Conservation (phyloP, 2,888 invertebrate genomes). For the Branchinecta sandiegonensis region DNA sequence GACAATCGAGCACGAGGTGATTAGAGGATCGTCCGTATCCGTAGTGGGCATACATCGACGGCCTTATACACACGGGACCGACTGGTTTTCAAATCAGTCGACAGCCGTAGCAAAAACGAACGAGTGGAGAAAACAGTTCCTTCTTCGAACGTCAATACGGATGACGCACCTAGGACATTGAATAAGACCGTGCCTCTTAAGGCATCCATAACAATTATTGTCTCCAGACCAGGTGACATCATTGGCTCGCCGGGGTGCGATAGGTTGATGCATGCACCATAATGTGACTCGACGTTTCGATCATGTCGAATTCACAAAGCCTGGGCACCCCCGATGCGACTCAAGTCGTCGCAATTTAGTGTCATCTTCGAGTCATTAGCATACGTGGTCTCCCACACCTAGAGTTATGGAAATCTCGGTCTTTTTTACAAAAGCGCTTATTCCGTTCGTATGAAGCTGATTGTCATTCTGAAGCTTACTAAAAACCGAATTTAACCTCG, state of each 20-base stretch:
- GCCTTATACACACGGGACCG: too few species aligned
- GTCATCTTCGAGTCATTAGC: slow-evolving; percentile 13
- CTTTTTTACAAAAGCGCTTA: background rate
- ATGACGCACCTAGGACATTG: too few species aligned
- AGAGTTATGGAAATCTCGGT: slow-evolving; percentile 11
- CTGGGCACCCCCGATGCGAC: slow-evolving; percentile 9
- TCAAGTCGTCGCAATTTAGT: slow-evolving; percentile 14
- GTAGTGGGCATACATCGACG: too few species aligned
- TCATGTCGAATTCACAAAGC: slow-evolving; percentile 16
- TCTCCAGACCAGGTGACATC: slow-evolving; percentile 10
- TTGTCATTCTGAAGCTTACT: slow-evolving; percentile 16
- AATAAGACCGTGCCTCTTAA: too few species aligned
- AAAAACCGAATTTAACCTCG: slow-evolving; percentile 15
- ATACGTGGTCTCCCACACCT: slow-evolving; percentile 13
- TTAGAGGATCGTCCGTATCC: too few species aligned
- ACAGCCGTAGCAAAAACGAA: too few species aligned
- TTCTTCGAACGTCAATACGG: too few species aligned
- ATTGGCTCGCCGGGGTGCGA: slow-evolving; percentile 5
- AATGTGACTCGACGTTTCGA: background rate
- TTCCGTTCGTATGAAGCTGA: slow-evolving; percentile 9
- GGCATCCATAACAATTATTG: background rate
- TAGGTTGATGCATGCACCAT: slow-evolving; percentile 13
- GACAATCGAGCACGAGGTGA: too few species aligned
- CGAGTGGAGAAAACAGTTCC: too few species aligned
- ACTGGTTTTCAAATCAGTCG: too few species aligned